These are phyloP conservation scores for Octopus sinensis DNA, from an alignment of 1,140 invertebrate genomes.

Conservation along the genomic window DNA sequence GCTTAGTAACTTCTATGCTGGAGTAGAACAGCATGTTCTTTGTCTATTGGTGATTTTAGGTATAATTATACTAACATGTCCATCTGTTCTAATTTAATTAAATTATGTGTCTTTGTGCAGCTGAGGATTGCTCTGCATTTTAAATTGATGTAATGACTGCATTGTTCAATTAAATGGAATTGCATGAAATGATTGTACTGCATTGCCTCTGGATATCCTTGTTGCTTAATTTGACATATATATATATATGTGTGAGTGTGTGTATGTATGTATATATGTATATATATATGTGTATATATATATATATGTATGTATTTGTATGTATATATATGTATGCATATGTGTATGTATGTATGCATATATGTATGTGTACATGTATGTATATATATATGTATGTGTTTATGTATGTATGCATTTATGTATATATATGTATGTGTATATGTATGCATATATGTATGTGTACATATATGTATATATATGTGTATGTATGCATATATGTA, in stretches of 20 bases:
- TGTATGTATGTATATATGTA: not conserved
- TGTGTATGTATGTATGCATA: not conserved
- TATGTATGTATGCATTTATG: not conserved
- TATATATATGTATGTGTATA: not conserved
- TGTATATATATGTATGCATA: not conserved
- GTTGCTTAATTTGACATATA: too few relatives aligned
- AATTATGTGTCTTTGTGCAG: too few relatives aligned
- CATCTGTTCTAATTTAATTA: too few relatives aligned
- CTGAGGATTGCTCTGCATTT: too few relatives aligned
- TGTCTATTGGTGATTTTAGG: too few relatives aligned
- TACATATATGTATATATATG: not conserved
- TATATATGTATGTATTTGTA: not conserved
- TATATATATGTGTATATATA: not conserved
- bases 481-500: not conserved
- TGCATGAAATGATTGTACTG: too few relatives aligned
- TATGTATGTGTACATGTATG: not conserved
- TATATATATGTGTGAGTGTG: not conserved
- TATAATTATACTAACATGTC: too few relatives aligned
- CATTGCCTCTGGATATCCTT: too few relatives aligned
- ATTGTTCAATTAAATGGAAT: too few relatives aligned
- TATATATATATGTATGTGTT: not conserved
- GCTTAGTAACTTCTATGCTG: too few relatives aligned
- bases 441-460: not conserved
- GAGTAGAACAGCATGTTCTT: too few relatives aligned
- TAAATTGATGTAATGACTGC: too few relatives aligned